Evolutionary conservation across 64 coral and sea anemone species (phyloP).

Genomic region (Montipora foliosa): DNA sequence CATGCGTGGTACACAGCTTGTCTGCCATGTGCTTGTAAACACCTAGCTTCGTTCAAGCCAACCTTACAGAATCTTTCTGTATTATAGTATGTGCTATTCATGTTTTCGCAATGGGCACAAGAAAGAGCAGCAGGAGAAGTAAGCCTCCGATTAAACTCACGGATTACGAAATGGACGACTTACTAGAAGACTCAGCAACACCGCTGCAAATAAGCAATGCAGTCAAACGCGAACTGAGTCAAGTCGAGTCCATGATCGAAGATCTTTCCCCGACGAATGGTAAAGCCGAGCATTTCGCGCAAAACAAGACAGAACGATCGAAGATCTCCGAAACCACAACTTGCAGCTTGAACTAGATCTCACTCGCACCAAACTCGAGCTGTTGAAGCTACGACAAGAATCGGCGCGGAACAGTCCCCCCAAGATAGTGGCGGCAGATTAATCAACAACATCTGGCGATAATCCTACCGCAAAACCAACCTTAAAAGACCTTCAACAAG

Average conservation of each 20-base stretch:
- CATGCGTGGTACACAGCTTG: too few species aligned
- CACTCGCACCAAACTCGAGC: slow-evolving; percentile 36
- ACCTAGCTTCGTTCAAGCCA: too few species aligned
- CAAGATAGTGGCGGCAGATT: background rate
- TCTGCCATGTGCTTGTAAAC: too few species aligned
- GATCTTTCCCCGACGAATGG: slow-evolving; percentile 6
- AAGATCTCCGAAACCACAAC: slow-evolving; percentile 40
- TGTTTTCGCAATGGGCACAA: background rate
- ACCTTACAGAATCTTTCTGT: too few species aligned
- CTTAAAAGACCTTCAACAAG: background rate
- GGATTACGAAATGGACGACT: background rate
- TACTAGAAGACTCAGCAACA: background rate
- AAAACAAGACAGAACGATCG: background rate
- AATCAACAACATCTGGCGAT: background rate
- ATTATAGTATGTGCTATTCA: background rate
- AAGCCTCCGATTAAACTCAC: slow-evolving; percentile 1
- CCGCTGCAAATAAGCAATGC: background rate
- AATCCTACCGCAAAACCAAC: background rate
- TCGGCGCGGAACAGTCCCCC: background rate
- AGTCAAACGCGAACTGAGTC: slow-evolving; percentile 32
- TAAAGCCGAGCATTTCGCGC: background rate
- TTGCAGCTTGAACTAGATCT: slow-evolving; percentile 52
- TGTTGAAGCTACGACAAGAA: slow-evolving; percentile 4
- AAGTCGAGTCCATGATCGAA: slow-evolving; percentile 35
- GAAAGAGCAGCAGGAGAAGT: slow-evolving; percentile 27